phyloP scores from a whole-genome alignment of 2,888 invertebrate genomes.

The Sussaba pulchella region DNA sequence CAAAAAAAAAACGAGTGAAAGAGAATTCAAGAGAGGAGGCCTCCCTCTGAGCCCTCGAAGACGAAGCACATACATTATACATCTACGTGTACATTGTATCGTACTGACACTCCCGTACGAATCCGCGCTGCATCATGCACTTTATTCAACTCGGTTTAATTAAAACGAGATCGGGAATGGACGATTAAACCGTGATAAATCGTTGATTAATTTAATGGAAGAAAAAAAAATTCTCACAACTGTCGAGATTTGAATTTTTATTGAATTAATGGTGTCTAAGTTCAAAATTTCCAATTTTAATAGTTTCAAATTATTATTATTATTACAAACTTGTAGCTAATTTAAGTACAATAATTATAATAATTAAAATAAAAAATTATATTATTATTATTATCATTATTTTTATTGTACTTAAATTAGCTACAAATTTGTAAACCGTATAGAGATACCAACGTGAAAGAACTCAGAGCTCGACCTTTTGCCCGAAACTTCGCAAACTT shows the following conservation, averaged over 20 bases:
- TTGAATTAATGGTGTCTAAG: background rate
- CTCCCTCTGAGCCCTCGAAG: slow-evolving; percentile 9
- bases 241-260: background rate
- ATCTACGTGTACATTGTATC: slow-evolving; percentile 11
- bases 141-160: slow-evolving; percentile 26
- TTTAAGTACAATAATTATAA: no score
- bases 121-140: slow-evolving; percentile 27
- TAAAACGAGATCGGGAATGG: slow-evolving; percentile 25
- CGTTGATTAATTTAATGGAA: slow-evolving; percentile 8
- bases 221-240: slow-evolving; percentile 4
- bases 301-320: no score
- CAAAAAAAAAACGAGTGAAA: slow-evolving; percentile 29
- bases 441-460: background rate
- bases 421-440: no score
- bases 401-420: no score
- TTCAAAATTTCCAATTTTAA: no score
- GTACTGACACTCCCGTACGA: background rate
- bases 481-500: slow-evolving; percentile 35
- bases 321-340: no score
- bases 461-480: slow-evolving; percentile 30
- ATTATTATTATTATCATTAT: no score
- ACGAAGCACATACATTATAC: slow-evolving; percentile 34
- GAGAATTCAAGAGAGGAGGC: slow-evolving; percentile 40
- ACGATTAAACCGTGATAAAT: slow-evolving; percentile 38
- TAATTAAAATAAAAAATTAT: no score